Evolutionary conservation across 2,888 invertebrate species (phyloP).

Genomic region (Mesodorylaimus sp.): DNA sequence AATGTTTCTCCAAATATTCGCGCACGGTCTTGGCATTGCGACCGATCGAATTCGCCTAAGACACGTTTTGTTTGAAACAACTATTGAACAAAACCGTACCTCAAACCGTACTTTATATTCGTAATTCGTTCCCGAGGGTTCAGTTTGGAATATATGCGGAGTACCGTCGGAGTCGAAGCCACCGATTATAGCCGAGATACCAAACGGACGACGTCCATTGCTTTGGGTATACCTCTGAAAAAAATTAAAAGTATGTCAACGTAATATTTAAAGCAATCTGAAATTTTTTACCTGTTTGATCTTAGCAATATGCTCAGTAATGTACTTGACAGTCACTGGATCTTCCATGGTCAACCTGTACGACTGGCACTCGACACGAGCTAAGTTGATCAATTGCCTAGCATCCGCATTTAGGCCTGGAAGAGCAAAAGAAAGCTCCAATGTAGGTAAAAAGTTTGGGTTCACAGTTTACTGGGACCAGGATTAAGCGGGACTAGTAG

Average conservation of each 20-base stretch:
- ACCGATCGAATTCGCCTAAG: conserved; percentile 84
- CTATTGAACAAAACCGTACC: no score
- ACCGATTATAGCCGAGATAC: conserved; percentile 89
- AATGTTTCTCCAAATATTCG: conserved; percentile 94
- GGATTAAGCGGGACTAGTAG: no score
- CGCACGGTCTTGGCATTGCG: conserved; percentile 87
- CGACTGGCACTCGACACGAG: conserved; percentile 94
- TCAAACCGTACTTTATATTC: conserved; percentile 94
- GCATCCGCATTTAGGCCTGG: conserved; percentile 90
- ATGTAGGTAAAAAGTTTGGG: no score
- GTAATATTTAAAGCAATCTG: no score
- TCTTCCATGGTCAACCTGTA: conserved; percentile 96
- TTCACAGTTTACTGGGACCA: no score
- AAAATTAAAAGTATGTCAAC: no score
- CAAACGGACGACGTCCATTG: conserved; percentile 93
- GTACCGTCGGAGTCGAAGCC: conserved; percentile 93
- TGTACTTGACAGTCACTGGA: conserved; percentile 92
- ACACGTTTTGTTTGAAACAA: no score
- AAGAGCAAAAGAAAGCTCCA: no score
- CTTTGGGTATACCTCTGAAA: conserved; percentile 94
- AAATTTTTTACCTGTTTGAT: conserved; percentile 40
- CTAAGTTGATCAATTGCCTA: conserved; percentile 85
- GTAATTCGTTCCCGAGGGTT: conserved; percentile 95
- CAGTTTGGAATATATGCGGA: conserved; percentile 92
- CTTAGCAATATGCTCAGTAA: conserved; percentile 55